Base-by-base conservation (phyloP, 2,888 invertebrate genomes). In the Hydroisotoma schaefferi region DNA sequence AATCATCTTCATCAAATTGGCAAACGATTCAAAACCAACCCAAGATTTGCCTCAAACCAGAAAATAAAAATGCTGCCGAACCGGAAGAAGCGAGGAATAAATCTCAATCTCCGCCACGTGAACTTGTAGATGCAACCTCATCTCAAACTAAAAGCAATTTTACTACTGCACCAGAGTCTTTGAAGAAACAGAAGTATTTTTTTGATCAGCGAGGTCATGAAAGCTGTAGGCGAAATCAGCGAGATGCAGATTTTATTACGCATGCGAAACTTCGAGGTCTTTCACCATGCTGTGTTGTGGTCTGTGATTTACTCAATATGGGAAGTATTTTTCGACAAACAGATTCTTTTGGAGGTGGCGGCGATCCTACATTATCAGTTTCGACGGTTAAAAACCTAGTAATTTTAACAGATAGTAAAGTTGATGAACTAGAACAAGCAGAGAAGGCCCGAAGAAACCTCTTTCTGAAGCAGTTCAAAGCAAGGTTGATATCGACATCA, bases 231-330 rank as follows among this genome's bases (percentile, higher is more conserved):
- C n/a, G 15, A 15, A 20, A 18, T 40, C 40, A 40, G 15, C 40
- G 40, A 40, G 40, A 40, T 15, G 40, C 15, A 40, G 40, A 40
- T 18, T 40, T 40, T 40, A 40, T 4, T 5, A 40, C 15, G 20
- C 20, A 40, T 40, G n/a, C n/a, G n/a, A n/a, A n/a, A n/a, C n/a
- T n/a, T n/a, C n/a, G n/a, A n/a, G n/a, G 20, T 26, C 33, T 59
- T 15, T 53, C 53, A 15, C 53, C 29, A 4, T 59, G 52, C 28
- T 53, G 53, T 22, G 33, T 54, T 23, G 47, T 59, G 12, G 2
- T 59, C n/a, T 59, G 58, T 15, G 48, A 59, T 48, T 18, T 59
- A 1, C n/a, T 48, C 22, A 2, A 22, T n/a, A 25, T 59, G 58
- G 54, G 54, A 3, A 27, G n/a, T 12, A 38, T 10, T n/a, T 28